A percentile compares a stretch with the other conserved stretches of the same genome.
Conservation (phyloP, 2,797 vertebrate genomes). For the Malurus leucopterus region DNA sequence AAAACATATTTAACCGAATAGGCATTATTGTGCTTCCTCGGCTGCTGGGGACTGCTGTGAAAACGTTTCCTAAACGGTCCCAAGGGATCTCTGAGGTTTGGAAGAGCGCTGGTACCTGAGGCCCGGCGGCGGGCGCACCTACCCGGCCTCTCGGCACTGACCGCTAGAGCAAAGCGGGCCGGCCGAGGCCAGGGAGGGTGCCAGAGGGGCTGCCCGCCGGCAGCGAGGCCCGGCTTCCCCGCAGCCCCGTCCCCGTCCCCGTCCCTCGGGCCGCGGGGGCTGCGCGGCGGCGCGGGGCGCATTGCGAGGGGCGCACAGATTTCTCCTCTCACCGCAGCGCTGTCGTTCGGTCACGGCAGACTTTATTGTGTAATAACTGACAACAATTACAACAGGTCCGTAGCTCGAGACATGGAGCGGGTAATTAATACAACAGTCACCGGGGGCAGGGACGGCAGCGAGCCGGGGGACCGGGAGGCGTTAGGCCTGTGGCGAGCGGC, state of each 20-base stretch:
- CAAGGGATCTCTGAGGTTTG: not conserved
- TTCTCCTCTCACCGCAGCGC: constrained; percentile 18
- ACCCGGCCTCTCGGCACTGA: not conserved
- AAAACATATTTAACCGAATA: accelerated
- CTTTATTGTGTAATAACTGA: constrained; percentile 70
- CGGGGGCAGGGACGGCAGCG: not conserved
- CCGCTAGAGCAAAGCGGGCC: not conserved
- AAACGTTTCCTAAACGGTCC: not conserved
- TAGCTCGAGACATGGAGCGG: not conserved
- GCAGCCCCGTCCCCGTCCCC: not conserved
- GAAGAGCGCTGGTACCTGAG: not conserved
- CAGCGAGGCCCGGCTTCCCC: not conserved
- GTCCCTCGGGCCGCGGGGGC: not conserved
- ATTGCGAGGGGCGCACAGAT: constrained; percentile 43
- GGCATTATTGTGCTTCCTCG: not conserved
- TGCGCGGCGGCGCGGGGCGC: not conserved
- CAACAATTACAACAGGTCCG: constrained; percentile 69
- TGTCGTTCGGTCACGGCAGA: constrained; percentile 58
- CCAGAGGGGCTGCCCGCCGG: not conserved
- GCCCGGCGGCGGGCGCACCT: not conserved
- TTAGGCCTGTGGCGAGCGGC: constrained; percentile 14
- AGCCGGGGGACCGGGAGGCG: not conserved
- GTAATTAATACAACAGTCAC: constrained; percentile 18
- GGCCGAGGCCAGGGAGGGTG: not conserved
- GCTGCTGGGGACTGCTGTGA: not conserved